Evolutionary conservation across 2,113 vertebrate species (phyloP), one percentile per base, ranked within the genome.

Genomic region (Phyllostomus hastatus): DNA sequence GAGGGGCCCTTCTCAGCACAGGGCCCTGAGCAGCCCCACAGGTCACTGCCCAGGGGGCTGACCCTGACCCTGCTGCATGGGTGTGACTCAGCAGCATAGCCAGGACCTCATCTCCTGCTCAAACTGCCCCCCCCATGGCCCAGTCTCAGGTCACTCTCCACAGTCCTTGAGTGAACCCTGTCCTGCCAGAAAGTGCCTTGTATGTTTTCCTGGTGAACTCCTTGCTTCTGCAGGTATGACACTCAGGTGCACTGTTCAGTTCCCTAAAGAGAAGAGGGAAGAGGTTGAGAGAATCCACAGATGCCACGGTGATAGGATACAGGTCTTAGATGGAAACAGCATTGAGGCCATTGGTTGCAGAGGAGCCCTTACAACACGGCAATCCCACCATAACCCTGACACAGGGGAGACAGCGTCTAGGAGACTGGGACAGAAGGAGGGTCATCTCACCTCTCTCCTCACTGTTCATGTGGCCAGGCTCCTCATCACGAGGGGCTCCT

Each of bases 301-400:
- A 10, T 48, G 41, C 7, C 14, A 22, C 7, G n/a, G 24, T n/a
- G 6, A 19, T 0, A 26, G 24, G 48, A 31, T 17, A 3, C 3
- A 0, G 24, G 46, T 38, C 64, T 54, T 46, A 11, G 6, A 38
- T 52, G 64, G 46, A 5, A 19, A 12, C n/a, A 52, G 24, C n/a
- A 15, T 28, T 10, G 4, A 33, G 67, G 69, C 28, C 50, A 43
- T 20, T 33, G 35, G 4, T 10, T 26, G 9, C 28, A 1, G 17
- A 43, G 16, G 17, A 57, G 35, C 17, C 31, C 14, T 10, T 22
- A 7, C 26, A 38, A 10, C 50, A 22, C 1, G 2, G 20, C 17
- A 33, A 9, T 31, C 26, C 35, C 17, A 33, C 35, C 6, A 2
- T 16, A 28, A 43, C 50, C 67, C 50, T 20, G 5, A 57, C 50